These are phyloP conservation scores for Valencia hispanica DNA, from an alignment of 2,797 vertebrate genomes.

Conservation along the genomic window DNA sequence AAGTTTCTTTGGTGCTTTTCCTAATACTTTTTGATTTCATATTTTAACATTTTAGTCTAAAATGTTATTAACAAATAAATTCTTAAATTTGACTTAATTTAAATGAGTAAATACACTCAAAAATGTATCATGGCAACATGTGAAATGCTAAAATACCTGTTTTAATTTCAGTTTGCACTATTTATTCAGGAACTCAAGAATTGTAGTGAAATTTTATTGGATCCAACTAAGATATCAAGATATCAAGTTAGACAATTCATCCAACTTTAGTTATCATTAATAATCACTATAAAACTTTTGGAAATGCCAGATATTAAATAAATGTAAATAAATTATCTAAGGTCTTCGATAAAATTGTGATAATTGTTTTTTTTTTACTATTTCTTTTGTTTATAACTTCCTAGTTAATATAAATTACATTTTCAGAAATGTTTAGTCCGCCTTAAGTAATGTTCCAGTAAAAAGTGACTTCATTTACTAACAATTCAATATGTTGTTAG, in stretches of 20 bases:
- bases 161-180: neutral
- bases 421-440: neutral
- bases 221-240: neutral
- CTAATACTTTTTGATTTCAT: too few species aligned
- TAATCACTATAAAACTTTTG: neutral
- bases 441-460: neutral
- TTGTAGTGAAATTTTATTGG: neutral
- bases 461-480: neutral
- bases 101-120: too few species aligned
- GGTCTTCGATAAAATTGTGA: neutral
- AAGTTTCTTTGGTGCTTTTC: too few species aligned
- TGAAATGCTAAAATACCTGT: neutral
- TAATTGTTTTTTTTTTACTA: neutral
- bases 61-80: too few species aligned
- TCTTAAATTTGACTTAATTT: too few species aligned
- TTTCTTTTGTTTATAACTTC: neutral
- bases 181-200: neutral
- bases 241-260: neutral
- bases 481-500: neutral
- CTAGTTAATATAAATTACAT: neutral
- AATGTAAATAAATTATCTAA: neutral
- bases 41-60: too few species aligned
- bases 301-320: neutral
- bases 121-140: too few species aligned
- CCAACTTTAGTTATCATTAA: neutral